Base-by-base conservation (phyloP, 1,140 invertebrate species). In the Teleopsis dalmanni region DNA sequence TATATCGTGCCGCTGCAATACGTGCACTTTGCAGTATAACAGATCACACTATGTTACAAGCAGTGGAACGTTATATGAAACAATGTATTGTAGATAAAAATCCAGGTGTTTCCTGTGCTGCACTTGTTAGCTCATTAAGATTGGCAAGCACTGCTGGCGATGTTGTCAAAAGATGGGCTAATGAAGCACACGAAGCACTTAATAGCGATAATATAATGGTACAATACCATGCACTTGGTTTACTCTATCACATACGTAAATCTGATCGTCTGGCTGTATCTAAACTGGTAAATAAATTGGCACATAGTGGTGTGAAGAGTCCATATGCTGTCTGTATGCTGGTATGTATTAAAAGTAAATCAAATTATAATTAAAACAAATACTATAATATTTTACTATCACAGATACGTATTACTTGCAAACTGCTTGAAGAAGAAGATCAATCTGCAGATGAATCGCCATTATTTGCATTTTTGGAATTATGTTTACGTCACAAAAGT, bases 41-140 rank as follows among this genome's bases (percentile, higher is more conserved):
- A 5, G 97, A 99, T 77, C 84, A 84, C 70, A 88, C 85, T 16
- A 98, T 97, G 94, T 70, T 98, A 18, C 91, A 98, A 73, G 88
- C 94, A 9, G 95, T 99, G 56, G 96, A 99, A 71, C 78, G 97
- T 40, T 99, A 99, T 70, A 98, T 99, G 94, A 98, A 99, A 70
- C 94, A 99, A 73, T 96, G 96, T 2, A 99, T 99, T 56, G 95
- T 99, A n/a, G 96, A 99, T 73, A 88, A 91, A 57, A 88, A 87
- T 48, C 80, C 91, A 19, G 87, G 88, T 14, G 95, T 99, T 0
- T 93, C 94, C 26, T 95, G 92, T 62, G 95, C 97, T 7, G 95
- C 97, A 4, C 75, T 99, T 22, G 93, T 97, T 0, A 96, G 94
- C 11, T 82, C 87, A 1, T 62, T 91, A 35, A 91, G 96, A 71